Evolutionary conservation across 2,797 vertebrate genomes (phyloP), one percentile per base, ranked within the genome.

Genomic region (Nyctalus aviator): DNA sequence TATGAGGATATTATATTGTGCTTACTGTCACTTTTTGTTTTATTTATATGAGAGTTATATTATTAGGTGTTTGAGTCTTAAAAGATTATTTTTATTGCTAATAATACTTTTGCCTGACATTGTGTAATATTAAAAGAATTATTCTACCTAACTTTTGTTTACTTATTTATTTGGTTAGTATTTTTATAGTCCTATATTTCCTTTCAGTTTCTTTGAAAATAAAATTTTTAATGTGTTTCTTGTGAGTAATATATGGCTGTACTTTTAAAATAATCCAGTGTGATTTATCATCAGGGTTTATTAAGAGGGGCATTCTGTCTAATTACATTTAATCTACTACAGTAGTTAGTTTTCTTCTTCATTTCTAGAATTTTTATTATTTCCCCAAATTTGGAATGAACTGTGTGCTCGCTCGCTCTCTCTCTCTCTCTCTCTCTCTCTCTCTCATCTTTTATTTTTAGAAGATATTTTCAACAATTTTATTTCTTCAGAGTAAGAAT

Each of bases 161-260:
- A 35, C 53, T 64, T 73, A 57, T 30, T 27, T 25, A 25, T 77
- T 79, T 89, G 37, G 32, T 75, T 84, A 53, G 21, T 72, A 41
- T 94, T 94, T 96, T 59, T 27, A 84, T 87, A 69, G 8, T 75
- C 2, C 73, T 35, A 59, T 48, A 81, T 76, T 88, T 75, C 27
- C 86, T 91, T 91, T 93, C 15, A 88, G 18, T 4, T 10, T 78
- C 64, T 93, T 73, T 82, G 8, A 57, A 92, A 85, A 53, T 82
- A 84, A 66, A 5, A 25, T 79, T 91, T 82, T 82, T 66, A 44
- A 20, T 92, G 6, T 66, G 2, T 72, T 50, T 85, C 35, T 55
- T 85, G 30, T 66, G 68, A 76, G 72, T 48, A 86, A 6, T 64
- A 13, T 86, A 32, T 59, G 18, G 18, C 21, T 57, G 7, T 50